These are phyloP conservation scores for Rhagium mordax DNA, from an alignment of 2,888 invertebrate species.

Conservation along the genomic window DNA sequence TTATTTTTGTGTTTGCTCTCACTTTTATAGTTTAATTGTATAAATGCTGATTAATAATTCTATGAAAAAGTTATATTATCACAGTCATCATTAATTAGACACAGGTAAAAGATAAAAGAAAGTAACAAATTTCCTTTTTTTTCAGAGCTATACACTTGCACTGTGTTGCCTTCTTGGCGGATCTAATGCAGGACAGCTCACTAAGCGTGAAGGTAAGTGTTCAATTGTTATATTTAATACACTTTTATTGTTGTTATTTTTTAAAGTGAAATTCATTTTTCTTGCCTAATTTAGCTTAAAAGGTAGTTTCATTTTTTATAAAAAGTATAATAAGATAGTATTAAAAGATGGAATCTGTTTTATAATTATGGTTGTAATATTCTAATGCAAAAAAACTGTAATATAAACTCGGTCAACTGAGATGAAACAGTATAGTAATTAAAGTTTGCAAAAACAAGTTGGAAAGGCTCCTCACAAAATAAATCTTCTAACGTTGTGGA, in stretches of 20 bases:
- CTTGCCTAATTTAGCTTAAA: slow-evolving; percentile 24
- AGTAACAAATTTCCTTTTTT: slow-evolving; percentile 1
- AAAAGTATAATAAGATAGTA: neutral
- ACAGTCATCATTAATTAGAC: no score
- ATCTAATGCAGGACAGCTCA: slow-evolving; percentile 52
- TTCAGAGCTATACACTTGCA: slow-evolving; percentile 60
- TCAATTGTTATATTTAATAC: slow-evolving; percentile 29
- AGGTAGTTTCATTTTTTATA: slow-evolving; percentile 14
- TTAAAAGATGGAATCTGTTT: neutral
- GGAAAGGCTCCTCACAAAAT: neutral
- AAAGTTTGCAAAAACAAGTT: neutral
- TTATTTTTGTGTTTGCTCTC: no score
- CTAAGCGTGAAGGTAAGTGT: slow-evolving; percentile 61
- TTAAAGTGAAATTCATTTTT: slow-evolving; percentile 30
- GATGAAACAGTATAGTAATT: neutral
- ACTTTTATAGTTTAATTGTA: no score
- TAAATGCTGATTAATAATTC: no score
- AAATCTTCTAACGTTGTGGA: neutral
- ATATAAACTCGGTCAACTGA: slow-evolving; percentile 14
- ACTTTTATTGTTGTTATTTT: slow-evolving; percentile 35
- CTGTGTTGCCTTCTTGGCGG: slow-evolving; percentile 55
- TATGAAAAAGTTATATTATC: no score
- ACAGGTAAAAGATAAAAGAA: neutral
- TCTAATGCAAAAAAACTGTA: neutral
- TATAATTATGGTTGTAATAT: neutral